These are phyloP conservation scores for Halcyon malimbica DNA, from an alignment of 2,113 vertebrate genomes.

Conservation along the genomic window DNA sequence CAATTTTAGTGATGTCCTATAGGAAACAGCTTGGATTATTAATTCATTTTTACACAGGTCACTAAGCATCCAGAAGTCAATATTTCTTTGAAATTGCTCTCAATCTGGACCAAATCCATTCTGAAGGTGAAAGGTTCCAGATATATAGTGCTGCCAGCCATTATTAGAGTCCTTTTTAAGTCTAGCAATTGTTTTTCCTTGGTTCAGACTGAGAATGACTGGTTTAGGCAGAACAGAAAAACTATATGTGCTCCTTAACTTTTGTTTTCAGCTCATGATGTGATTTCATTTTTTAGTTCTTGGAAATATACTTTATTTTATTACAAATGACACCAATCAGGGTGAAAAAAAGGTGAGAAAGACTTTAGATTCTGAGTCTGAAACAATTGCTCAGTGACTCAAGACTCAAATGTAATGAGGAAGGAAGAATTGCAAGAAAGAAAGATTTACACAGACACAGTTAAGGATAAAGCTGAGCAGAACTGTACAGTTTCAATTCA, in stretches of 20 bases:
- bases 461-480: not conserved
- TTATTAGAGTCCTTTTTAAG: conserved; percentile 29
- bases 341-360: not conserved
- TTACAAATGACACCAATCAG: not conserved
- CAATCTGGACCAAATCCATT: conserved; percentile 46
- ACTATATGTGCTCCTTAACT: not conserved
- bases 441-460: conserved; percentile 14
- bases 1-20: conserved; percentile 39
- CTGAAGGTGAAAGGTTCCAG: conserved; percentile 57
- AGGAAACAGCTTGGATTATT: conserved; percentile 57
- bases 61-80: conserved; percentile 54
- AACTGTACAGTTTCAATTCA: not conserved
- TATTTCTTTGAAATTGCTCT: conserved; percentile 66
- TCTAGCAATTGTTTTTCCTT: conserved; percentile 1
- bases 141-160: conserved; percentile 8
- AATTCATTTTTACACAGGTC: conserved; percentile 64
- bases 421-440: conserved; percentile 24
- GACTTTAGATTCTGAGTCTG: conserved; percentile 15
- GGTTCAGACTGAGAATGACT: not conserved
- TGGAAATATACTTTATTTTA: conserved; percentile 25
- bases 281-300: conserved; percentile 2
- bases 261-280: not conserved
- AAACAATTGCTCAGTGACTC: conserved; percentile 48
- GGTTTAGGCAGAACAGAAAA: not conserved
- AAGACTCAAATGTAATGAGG: conserved; percentile 52